Evolutionary conservation across 2,888 invertebrate species (phyloP).

Genomic region (Trichopria drosophilae): DNA sequence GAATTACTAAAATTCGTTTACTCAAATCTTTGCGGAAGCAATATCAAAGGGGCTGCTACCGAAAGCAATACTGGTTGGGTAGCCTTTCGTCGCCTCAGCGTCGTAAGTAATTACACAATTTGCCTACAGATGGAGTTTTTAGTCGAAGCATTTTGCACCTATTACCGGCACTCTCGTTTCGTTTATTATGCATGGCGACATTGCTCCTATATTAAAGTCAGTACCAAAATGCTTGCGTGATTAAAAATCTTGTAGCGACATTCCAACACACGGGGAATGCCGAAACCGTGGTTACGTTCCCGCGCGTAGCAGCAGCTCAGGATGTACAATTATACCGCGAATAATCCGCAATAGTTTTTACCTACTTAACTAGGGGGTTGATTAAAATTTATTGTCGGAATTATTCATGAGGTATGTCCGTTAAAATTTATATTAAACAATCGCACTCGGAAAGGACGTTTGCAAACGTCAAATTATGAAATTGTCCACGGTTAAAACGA

Average conservation of each 20-base stretch:
- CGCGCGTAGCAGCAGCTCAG: not conserved
- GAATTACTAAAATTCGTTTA: conserved; percentile 28
- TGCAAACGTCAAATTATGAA: too few relatives aligned
- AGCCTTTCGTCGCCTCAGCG: conserved; percentile 29
- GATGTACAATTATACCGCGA: conserved; percentile 3
- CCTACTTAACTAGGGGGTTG: too few relatives aligned
- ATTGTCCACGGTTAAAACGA: too few relatives aligned
- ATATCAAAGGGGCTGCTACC: too few relatives aligned
- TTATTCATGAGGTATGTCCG: too few relatives aligned
- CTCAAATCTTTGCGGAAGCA: conserved; percentile 29
- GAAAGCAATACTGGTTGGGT: too few relatives aligned
- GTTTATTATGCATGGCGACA: conserved; percentile 55
- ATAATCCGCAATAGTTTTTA: too few relatives aligned
- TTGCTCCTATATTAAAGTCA: conserved; percentile 56
- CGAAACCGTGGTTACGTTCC: not conserved
- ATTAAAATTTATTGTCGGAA: too few relatives aligned
- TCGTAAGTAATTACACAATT: conserved; percentile 57
- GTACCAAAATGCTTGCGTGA: conserved; percentile 52
- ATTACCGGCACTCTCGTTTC: conserved; percentile 42
- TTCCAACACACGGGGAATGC: conserved; percentile 49
- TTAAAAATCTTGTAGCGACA: conserved; percentile 56
- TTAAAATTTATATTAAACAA: too few relatives aligned
- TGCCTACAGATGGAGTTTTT: conserved; percentile 58
- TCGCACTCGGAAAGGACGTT: too few relatives aligned
- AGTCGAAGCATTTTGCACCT: conserved; percentile 50